These are phyloP conservation scores for Chloropsis hardwickii DNA, from an alignment of 2,113 vertebrate species.

Conservation along the genomic window DNA sequence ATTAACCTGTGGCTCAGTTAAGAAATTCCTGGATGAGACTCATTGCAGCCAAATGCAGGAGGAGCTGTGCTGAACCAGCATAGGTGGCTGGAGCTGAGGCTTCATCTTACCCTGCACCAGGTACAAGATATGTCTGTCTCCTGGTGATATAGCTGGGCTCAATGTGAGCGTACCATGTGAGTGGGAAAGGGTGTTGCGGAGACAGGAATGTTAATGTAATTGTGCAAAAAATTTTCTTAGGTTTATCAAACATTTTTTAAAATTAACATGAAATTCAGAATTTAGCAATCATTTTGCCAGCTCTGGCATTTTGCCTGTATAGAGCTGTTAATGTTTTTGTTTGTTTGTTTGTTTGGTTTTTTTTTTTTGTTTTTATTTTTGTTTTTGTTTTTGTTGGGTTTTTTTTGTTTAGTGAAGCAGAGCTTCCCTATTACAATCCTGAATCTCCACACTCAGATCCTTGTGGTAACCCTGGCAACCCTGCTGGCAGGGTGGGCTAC, in stretches of 20 bases:
- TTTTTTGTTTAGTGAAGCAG: neutral
- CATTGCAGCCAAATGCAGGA: neutral
- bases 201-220: neutral
- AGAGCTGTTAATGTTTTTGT: neutral
- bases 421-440: neutral
- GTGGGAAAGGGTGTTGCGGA: neutral
- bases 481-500: neutral
- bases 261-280: neutral
- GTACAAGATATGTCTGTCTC: neutral
- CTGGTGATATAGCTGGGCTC: neutral
- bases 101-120: neutral
- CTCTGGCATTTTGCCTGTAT: neutral
- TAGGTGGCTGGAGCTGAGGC: neutral
- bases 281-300: neutral
- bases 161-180: neutral
- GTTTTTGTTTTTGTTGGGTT: neutral
- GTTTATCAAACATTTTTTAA: neutral
- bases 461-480: constrained; percentile 33
- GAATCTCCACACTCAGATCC: neutral
- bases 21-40: neutral
- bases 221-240: neutral
- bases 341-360: no score
- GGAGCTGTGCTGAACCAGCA: neutral
- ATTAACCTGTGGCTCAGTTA: neutral
- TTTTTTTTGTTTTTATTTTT: neutral